Evolutionary conservation across 2,797 vertebrate species (phyloP), one percentile per base, ranked within the genome.

Genomic region (Geotrypetes seraphini): DNA sequence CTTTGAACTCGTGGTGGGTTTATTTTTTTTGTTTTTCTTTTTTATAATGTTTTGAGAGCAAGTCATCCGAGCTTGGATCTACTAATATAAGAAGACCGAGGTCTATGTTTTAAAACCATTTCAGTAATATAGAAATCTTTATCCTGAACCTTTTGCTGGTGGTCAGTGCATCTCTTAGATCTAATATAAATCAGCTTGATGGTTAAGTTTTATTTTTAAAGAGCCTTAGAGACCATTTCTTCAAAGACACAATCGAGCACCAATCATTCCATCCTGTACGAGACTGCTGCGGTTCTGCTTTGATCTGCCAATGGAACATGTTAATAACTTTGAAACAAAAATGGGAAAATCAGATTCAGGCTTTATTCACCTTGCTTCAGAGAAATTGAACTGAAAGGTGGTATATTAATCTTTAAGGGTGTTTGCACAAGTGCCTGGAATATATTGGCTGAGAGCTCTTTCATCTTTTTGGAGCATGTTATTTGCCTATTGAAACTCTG

Each of bases 321-420:
- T 21, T 50, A 58, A 46, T 56, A 31, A 24, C 29, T 39, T 56
- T 60, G 13, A 58, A 60, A 57, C 33, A 42, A 37, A 19, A n/a
- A 25, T 9, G 43, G n/a, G 4, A 14, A 28, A 51, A 60, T 63
- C 21, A 18, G 34, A 30, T 41, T 28, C 33, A 52, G 41, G 31
- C 25, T 8, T 52, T 44, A 33, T 33, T 60, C 15, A 22, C 46
- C 20, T 56, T 49, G 6, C 53, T 25, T 4, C 28, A 34, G 22
- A 55, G 36, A 55, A 49, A 50, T 10, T 19, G 2, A 22, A 47
- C 22, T 48, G 36, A 39, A 36, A 50, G 33, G 13, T 47, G 35
- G 7, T 8, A 6, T 49, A 25, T 53, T 58, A 58, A 46, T 21
- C 41, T 21, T 55, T 21, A 47, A 33, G 31, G 31, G 54, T 39